These are phyloP conservation scores for Dipodomys spectabilis DNA, from an alignment of 2,113 vertebrate species.

Conservation along the genomic window DNA sequence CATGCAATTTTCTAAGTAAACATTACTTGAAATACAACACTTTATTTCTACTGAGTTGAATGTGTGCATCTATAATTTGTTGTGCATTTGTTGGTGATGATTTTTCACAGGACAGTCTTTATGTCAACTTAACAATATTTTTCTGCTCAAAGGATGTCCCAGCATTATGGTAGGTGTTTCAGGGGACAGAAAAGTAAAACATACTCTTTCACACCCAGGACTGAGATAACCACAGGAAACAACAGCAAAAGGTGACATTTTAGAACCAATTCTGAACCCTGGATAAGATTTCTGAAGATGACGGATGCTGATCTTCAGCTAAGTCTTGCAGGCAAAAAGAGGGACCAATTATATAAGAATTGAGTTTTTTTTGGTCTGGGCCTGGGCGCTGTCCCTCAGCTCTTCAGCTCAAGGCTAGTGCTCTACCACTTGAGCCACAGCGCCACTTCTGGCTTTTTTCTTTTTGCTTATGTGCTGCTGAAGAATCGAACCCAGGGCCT, in stretches of 20 bases:
- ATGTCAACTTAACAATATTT: neutral
- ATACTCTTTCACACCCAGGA: neutral
- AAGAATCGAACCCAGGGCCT: too few relatives aligned
- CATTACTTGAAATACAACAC: conserved; percentile 31
- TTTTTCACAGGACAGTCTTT: neutral
- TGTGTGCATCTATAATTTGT: neutral
- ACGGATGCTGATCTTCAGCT: neutral
- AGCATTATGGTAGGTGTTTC: neutral
- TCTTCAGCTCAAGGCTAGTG: too few relatives aligned
- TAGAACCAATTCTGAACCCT: too few relatives aligned
- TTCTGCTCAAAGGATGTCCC: neutral
- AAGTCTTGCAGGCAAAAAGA: neutral
- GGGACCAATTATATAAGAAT: neutral
- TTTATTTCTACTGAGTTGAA: neutral
- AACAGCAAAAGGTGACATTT: neutral
- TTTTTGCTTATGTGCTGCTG: too few relatives aligned
- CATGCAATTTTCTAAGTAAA: conserved; percentile 5
- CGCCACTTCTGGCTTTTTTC: too few relatives aligned
- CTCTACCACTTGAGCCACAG: too few relatives aligned
- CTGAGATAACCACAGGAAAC: neutral
- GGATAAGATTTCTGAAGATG: neutral
- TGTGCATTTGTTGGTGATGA: neutral
- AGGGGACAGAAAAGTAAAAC: neutral
- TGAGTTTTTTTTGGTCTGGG: neutral
- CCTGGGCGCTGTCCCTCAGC: too few relatives aligned